Percentiles rank a stretch among this genome's conserved stretches.
These are phyloP conservation scores for Heliornis fulica DNA, from an alignment of 2,113 vertebrate genomes.

Conservation along the genomic window DNA sequence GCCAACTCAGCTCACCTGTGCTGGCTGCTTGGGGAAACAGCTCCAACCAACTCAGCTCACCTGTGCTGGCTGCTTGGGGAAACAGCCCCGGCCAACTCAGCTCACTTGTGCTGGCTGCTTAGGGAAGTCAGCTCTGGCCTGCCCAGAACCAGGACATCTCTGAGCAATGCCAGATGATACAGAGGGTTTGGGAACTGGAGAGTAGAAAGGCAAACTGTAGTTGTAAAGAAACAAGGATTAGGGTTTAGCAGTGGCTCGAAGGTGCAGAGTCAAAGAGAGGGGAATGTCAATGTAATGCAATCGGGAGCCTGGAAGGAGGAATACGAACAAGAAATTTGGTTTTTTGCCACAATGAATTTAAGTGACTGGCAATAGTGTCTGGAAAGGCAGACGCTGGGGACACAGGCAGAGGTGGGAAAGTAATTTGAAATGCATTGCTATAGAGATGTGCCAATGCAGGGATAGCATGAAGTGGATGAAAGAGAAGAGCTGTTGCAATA, in stretches of 20 bases:
- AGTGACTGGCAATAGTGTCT: neutral
- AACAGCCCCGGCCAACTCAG: too few relatives aligned
- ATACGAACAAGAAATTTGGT: neutral
- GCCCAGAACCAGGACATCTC: too few relatives aligned
- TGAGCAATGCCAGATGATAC: neutral
- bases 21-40: too few relatives aligned
- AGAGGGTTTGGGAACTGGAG: neutral
- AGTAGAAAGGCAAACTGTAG: neutral
- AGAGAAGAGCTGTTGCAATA: neutral
- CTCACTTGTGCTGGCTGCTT: too few relatives aligned
- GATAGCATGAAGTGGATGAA: neutral
- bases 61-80: too few relatives aligned
- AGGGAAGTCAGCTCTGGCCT: too few relatives aligned
- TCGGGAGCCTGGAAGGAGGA: neutral
- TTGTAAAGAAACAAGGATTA: neutral
- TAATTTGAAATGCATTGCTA: neutral
- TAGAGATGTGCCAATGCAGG: neutral
- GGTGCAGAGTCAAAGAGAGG: neutral
- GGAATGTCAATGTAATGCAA: neutral
- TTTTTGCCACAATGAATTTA: neutral
- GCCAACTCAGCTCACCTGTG: too few relatives aligned
- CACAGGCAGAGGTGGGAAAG: neutral
- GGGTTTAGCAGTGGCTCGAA: neutral
- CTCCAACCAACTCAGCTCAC: too few relatives aligned
- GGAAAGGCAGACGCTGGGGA: neutral